These are phyloP conservation scores for Ellobium chinense DNA, from an alignment of 2,888 invertebrate genomes.

Conservation along the genomic window DNA sequence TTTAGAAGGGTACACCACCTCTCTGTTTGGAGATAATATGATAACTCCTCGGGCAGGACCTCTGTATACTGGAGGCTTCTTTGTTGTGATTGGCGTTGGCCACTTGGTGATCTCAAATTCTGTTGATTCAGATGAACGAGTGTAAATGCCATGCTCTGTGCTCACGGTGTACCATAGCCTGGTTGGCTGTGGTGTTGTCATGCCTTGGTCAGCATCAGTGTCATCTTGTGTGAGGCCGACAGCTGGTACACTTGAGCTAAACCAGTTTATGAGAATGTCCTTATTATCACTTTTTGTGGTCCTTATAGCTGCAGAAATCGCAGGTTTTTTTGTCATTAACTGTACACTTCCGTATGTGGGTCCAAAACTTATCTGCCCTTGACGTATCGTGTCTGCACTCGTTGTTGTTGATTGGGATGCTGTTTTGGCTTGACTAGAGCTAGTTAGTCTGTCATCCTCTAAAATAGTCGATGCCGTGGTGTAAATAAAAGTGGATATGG, in stretches of 20 bases:
- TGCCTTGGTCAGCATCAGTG: neutral
- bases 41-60: neutral
- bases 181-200: neutral
- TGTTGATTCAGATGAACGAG: neutral
- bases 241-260: conserved; percentile 9
- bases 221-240: neutral
- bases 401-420: neutral
- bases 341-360: neutral
- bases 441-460: neutral
- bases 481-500: neutral
- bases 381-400: neutral
- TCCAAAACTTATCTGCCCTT: neutral
- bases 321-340: neutral
- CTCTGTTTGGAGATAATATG: neutral
- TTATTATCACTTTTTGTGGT: neutral
- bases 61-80: conserved; percentile 19
- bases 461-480: neutral
- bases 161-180: neutral
- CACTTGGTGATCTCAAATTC: neutral
- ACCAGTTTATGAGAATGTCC: neutral
- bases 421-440: neutral
- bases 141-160: neutral
- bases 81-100: neutral
- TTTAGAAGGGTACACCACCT: neutral
- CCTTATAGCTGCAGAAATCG: neutral